Base-by-base conservation (phyloP, 2,113 vertebrate genomes). In the Circaetus gallicus region DNA sequence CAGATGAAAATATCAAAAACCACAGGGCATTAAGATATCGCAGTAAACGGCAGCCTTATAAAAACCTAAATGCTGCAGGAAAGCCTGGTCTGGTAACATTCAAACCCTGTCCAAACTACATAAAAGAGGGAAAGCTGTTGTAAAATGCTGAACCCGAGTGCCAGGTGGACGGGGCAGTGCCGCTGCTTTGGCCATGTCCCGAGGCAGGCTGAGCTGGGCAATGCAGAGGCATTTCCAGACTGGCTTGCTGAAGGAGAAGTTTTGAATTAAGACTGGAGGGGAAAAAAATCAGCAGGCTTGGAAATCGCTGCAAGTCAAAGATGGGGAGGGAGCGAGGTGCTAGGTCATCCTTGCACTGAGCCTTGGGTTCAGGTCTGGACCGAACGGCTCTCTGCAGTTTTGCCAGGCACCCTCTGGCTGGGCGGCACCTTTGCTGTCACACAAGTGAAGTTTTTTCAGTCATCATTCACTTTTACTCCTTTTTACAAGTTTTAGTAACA, bases 381-480 rank as follows among this genome's bases (percentile, higher is more conserved):
- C 5, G 0, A 82, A 16, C 1, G 1, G 10, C 43, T 58, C 11
- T 52, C 43, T 31, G 45, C 47, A 29, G 40, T 28, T 86, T 49
- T 38, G 40, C 62, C n/a, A 47, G 77, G 67, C n/a, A 21, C 43
- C 7, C 3, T 24, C 50, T n/a, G 53, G 32, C 38, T 2, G 2
- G 38, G 84, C 79, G 83, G 66, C 2, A 1, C 66, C 26, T 82
- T 69, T 22, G 43, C 74, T 82, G 74, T 62, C 55, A 34, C 38
- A 66, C 28, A 53, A 59, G 24, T 17, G 36, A 67, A 8, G 45
- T 8, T 20, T 94, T 72, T 65, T 45, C 34, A 65, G 69, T n/a
- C 89, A 65, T 88, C 87, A 76, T 72, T 96, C 92, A 93, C 76
- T 95, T 92, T 81, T 92, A 81, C 47, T 90, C 34, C 56, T 96